phyloP scores from a whole-genome alignment of 2,888 invertebrate genomes.

The Omphaloscelis lunosa region DNA sequence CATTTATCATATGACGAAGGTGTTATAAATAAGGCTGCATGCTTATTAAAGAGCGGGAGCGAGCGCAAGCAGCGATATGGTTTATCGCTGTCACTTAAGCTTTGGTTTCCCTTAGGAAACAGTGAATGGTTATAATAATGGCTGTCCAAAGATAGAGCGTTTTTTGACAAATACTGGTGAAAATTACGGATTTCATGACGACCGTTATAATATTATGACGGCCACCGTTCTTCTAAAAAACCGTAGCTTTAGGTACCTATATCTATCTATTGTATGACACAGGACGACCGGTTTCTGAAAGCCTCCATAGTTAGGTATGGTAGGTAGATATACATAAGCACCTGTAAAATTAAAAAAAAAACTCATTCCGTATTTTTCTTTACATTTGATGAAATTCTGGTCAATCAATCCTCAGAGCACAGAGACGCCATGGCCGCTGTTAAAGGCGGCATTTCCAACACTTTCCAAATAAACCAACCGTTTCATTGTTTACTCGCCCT shows the following conservation, averaged over 20 bases:
- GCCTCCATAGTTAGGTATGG: not conserved
- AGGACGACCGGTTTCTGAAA: not conserved
- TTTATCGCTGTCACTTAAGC: not conserved
- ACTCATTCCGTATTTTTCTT: not conserved
- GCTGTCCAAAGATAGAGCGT: too few species aligned
- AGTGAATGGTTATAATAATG: too few species aligned
- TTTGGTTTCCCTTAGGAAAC: not conserved
- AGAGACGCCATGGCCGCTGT: not conserved
- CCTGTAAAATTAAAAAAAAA: not conserved
- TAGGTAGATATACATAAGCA: not conserved
- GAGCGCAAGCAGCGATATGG: not conserved
- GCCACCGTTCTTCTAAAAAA: not conserved
- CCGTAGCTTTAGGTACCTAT: not conserved
- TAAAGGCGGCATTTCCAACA: too few species aligned
- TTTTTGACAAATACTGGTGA: not conserved
- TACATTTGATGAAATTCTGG: not conserved
- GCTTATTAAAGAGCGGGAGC: not conserved
- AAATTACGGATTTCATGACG: not conserved
- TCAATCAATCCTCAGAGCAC: not conserved
- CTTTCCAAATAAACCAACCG: not conserved
- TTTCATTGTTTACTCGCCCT: not conserved
- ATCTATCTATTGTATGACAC: not conserved
- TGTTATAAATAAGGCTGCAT: constrained; percentile 19
- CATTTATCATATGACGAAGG: constrained; percentile 57
- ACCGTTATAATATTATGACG: not conserved